Conservation (phyloP, 2,113 vertebrate species). For the Spea multiplicata region DNA sequence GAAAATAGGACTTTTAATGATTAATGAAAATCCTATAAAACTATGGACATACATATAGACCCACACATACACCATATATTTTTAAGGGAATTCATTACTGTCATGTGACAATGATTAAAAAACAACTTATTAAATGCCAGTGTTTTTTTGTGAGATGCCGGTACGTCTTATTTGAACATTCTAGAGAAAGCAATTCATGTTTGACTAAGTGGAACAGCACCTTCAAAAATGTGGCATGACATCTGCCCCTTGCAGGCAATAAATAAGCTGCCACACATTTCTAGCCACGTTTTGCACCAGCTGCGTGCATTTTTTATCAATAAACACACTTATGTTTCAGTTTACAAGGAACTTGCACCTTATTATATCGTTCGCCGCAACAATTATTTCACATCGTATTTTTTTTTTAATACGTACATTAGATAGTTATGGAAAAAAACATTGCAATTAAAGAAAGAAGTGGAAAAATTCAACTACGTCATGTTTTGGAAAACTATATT, state of each 20-base stretch:
- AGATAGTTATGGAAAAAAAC: conserved; percentile 1
- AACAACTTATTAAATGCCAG: no score
- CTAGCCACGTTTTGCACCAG: conserved; percentile 13
- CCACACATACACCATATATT: no score
- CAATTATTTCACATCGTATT: conserved; percentile 31
- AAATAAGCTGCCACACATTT: conserved; percentile 3
- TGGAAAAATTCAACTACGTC: background rate
- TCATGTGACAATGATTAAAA: no score
- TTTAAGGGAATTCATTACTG: no score
- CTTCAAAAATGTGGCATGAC: background rate
- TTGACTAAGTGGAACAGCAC: no score
- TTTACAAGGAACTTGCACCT: conserved; percentile 38
- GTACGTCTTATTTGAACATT: no score
- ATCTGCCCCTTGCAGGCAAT: conserved; percentile 24
- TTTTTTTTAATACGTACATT: conserved; percentile 19
- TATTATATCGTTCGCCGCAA: conserved; percentile 25
- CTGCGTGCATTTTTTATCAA: conserved; percentile 16
- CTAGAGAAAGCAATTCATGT: no score
- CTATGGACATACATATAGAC: no score
- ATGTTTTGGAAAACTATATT: background rate
- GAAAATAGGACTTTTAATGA: no score
- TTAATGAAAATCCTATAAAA: no score
- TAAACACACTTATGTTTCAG: conserved; percentile 19
- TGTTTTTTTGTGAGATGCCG: no score
- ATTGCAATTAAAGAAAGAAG: background rate